These are phyloP conservation scores for Percopsis omiscomaycus DNA, from an alignment of 2,797 vertebrate genomes.

Conservation along the genomic window DNA sequence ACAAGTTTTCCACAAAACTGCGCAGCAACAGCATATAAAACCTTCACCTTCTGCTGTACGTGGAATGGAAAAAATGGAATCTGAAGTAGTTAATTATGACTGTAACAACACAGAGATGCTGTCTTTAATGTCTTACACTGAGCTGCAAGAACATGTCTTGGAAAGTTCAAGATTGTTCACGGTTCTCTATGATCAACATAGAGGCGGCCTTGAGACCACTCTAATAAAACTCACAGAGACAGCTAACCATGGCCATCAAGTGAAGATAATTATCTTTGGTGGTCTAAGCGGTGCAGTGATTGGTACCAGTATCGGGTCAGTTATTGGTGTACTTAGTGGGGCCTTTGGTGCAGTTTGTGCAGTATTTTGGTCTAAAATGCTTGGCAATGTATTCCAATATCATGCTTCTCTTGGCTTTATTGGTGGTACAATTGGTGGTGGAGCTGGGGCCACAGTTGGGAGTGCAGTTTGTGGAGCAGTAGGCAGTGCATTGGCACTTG, in stretches of 20 bases:
- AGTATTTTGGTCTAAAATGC: neutral
- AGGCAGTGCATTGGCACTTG: conserved; percentile 16
- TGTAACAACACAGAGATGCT: neutral
- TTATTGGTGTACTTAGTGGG: neutral
- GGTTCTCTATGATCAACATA: neutral
- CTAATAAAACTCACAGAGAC: neutral
- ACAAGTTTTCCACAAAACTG: neutral
- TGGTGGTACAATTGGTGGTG: rapidly evolving
- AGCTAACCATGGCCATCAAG: neutral
- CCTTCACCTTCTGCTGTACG: neutral
- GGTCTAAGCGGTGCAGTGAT: neutral
- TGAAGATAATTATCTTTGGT: rapidly evolving
- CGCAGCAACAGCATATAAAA: neutral
- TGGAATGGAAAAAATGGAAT: conserved; percentile 14
- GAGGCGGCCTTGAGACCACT: neutral
- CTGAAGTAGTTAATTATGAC: neutral
- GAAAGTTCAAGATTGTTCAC: neutral
- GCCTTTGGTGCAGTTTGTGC: neutral
- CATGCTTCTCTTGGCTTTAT: neutral
- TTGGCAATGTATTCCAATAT: rapidly evolving
- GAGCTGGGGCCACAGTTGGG: rapidly evolving
- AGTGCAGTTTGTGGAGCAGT: neutral
- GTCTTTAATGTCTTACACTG: rapidly evolving
- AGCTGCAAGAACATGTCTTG: neutral
- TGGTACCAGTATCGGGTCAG: neutral